Percentiles rank a stretch among this genome's conserved stretches.
phyloP scores from a whole-genome alignment of 2,113 vertebrate species.

The Cairina moschata region DNA sequence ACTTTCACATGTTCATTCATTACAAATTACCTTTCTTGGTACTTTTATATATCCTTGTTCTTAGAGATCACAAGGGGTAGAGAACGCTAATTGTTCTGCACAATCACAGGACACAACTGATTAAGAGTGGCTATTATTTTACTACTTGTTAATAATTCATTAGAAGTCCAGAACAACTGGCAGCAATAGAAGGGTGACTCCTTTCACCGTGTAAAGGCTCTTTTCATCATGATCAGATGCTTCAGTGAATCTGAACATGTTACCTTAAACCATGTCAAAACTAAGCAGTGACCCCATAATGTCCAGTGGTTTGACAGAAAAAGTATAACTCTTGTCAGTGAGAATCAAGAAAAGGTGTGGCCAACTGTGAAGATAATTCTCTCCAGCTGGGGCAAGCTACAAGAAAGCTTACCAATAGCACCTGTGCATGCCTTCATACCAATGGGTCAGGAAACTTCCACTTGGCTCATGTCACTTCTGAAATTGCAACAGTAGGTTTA shows the following conservation, averaged over 20 bases:
- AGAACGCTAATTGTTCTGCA: neutral
- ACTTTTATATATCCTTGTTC: neutral
- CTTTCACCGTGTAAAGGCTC: neutral
- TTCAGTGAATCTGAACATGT: neutral
- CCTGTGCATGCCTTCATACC: neutral
- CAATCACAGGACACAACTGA: neutral
- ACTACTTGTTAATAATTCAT: slow-evolving; percentile 34
- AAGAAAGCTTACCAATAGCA: neutral
- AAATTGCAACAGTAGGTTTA: neutral
- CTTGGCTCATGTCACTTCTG: neutral
- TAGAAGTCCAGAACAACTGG: neutral
- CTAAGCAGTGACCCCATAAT: neutral
- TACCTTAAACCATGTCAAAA: neutral
- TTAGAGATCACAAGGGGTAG: neutral
- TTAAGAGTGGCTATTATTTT: slow-evolving; percentile 28
- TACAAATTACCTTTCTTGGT: neutral
- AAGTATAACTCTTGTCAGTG: neutral
- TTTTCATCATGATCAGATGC: neutral
- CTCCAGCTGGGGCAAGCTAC: neutral
- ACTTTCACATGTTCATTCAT: neutral
- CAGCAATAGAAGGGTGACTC: neutral
- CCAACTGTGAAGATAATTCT: neutral
- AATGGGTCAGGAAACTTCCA: neutral
- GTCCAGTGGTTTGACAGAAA: neutral
- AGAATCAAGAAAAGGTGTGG: neutral